Base-by-base conservation (phyloP, 2,888 invertebrate genomes). In the Pocota personata region DNA sequence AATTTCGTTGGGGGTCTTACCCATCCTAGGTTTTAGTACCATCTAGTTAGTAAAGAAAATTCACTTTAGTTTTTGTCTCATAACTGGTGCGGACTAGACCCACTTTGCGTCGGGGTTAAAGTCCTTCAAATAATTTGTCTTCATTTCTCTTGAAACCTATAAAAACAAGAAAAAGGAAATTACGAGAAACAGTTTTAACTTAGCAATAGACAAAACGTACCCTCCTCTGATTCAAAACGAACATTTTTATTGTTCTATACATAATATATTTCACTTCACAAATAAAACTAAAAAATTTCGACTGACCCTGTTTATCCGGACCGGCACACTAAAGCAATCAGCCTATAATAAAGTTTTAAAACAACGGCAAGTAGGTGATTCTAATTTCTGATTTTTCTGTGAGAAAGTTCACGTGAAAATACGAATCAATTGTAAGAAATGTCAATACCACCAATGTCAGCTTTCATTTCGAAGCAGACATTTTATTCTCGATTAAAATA, bases 401-500 rank as follows among this genome's bases (percentile, higher is more conserved):
- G 48, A 21, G 21, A 48, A 48, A 21, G 21, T 48, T 0, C 21
- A 3, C 12, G 1, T 21, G 8, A 48, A 48, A 4, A 1, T 3
- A 16, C 43, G 19, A 46, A 55, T 19, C 35, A 35, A 32, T 32
- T 30, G 16, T 16, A 30, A n/a, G 55, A 16, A 16, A 55, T 3
- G 7, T 8, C 30, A 57, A 32, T 12, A 19, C 48, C 10, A 48
- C 19, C 4, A n/a, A 48, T 21, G 7, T n/a, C 12, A 37, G n/a
- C n/a, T 58, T 21, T 35, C 57, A 35, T 40, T 6, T 30, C 8
- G 32, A 8, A 43, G 14, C 27, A 19, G n/a, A 16, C 5, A 32
- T 19, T 57, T 40, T 10, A 32, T 4, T 58, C 24, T 30, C 24
- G 24, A 48, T 72, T 46, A 16, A 60, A 60, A 60, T 37, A 60